Conservation (phyloP, 2,113 vertebrate genomes). For the Chaetops frenatus region DNA sequence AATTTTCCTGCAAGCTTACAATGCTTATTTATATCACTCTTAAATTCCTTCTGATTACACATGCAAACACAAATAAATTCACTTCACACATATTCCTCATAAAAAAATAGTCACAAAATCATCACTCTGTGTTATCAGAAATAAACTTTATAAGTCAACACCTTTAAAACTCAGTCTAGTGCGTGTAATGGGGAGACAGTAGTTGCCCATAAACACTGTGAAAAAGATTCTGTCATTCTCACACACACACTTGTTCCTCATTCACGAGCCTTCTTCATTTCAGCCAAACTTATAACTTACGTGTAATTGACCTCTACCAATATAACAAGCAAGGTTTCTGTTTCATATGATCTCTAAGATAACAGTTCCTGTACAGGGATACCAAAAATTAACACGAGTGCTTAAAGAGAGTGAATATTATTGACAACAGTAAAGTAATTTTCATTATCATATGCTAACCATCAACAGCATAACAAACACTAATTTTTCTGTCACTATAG, state of each 20-base stretch:
- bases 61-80: neutral
- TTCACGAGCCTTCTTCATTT: neutral
- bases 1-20: neutral
- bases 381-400: neutral
- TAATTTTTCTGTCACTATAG: neutral
- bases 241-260: neutral
- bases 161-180: neutral
- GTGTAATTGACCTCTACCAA: neutral
- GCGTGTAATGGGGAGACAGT: neutral
- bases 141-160: neutral
- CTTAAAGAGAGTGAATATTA: neutral
- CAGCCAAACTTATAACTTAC: neutral
- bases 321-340: neutral
- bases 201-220: neutral
- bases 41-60: neutral
- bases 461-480: neutral
- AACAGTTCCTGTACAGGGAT: neutral
- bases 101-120: neutral
- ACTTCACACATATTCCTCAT: neutral
- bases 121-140: neutral
- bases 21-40: neutral
- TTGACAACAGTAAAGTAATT: neutral
- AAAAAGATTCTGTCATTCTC: neutral
- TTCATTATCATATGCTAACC: neutral
- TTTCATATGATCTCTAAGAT: neutral